Percentiles rank a stretch among this genome's conserved stretches.
Conservation (phyloP, 2,888 invertebrate genomes). For the Opisthograptis luteolata region DNA sequence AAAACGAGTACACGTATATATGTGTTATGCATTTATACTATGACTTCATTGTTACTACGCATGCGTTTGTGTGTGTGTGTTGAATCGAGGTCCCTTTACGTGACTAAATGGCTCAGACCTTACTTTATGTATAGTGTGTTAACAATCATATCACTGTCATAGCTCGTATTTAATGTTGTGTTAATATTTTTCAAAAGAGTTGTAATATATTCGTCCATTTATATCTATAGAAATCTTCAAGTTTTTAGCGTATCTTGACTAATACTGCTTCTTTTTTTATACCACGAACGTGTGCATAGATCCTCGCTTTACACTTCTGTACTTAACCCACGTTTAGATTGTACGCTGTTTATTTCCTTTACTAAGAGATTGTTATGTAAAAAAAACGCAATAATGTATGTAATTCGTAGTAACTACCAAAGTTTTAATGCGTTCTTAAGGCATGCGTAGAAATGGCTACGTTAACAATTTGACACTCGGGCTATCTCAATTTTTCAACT, state of each 20-base stretch:
- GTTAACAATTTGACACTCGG: slow-evolving; percentile 5
- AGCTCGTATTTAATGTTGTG: slow-evolving; percentile 26
- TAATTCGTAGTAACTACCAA: slow-evolving; percentile 23
- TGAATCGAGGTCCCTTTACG: background rate
- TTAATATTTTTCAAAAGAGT: slow-evolving; percentile 41
- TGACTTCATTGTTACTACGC: too few relatives aligned
- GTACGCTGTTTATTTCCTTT: slow-evolving; percentile 19
- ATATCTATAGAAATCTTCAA: slow-evolving; percentile 55
- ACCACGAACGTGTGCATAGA: background rate
- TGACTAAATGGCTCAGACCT: background rate
- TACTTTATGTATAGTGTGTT: slow-evolving; percentile 1
- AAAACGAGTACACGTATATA: too few relatives aligned
- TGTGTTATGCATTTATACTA: too few relatives aligned
- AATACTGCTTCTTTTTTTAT: background rate
- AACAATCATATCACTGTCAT: slow-evolving; percentile 11
- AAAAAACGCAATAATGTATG: slow-evolving; percentile 18
- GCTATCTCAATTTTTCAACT: slow-evolving; percentile 2
- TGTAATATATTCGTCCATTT: slow-evolving; percentile 70
- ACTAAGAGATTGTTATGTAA: slow-evolving; percentile 5
- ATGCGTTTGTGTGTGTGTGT: background rate
- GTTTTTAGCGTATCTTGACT: slow-evolving; percentile 3
- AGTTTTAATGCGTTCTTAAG: slow-evolving; percentile 20
- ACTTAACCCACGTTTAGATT: slow-evolving; percentile 52
- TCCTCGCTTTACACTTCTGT: slow-evolving; percentile 46
- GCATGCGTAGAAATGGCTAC: background rate